Percentiles rank a stretch among this genome's conserved stretches.
Evolutionary conservation across 53 echinoderm and acorn worm species (phyloP).

Genomic region (Echinometra lucunter): DNA sequence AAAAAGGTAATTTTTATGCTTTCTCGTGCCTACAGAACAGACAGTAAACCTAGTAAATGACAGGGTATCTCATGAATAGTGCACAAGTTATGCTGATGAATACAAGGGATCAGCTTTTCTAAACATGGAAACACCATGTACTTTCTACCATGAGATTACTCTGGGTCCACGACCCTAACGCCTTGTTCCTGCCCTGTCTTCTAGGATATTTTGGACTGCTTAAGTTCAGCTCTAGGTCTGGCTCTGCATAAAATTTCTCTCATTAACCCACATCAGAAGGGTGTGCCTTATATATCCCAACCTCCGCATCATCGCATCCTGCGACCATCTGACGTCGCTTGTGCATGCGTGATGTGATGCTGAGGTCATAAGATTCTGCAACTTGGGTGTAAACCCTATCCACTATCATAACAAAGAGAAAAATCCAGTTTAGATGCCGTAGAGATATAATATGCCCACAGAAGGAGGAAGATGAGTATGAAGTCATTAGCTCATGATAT

Average conservation of each 20-base stretch:
- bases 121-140: conserved; percentile 1
- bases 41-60: not conserved
- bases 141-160: conserved; percentile 19
- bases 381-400: conserved; percentile 35
- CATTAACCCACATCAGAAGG: conserved; percentile 45
- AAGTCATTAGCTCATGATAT: not conserved
- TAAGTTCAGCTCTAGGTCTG: conserved; percentile 31
- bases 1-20: not conserved
- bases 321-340: not conserved
- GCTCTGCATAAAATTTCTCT: conserved; percentile 13
- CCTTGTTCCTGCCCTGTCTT: not conserved
- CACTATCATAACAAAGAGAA: conserved; percentile 30
- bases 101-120: not conserved
- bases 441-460: not conserved
- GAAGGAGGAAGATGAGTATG: not conserved
- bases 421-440: conserved; percentile 16
- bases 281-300: conserved; percentile 47
- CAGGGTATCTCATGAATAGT: not conserved
- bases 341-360: conserved; percentile 11
- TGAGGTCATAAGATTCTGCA: not conserved
- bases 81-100: not conserved
- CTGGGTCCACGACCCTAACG: not conserved
- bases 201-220: conserved; percentile 18
- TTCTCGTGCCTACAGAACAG: not conserved
- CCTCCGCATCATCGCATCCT: not conserved